These are phyloP conservation scores for Heteromyza rotundicornis DNA, from an alignment of 2,888 invertebrate species.

Conservation along the genomic window DNA sequence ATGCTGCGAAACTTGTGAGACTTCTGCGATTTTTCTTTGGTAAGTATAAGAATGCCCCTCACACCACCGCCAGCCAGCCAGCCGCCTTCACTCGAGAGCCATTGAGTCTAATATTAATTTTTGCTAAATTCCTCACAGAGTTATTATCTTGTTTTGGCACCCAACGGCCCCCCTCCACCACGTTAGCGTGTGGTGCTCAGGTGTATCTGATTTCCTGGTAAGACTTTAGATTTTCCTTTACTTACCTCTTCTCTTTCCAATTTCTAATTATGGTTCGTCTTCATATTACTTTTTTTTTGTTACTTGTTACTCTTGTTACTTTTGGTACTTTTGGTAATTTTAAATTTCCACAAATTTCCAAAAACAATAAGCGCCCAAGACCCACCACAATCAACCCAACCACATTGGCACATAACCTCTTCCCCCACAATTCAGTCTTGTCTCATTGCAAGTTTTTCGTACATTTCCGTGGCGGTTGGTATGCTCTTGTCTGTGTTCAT, in stretches of 20 bases:
- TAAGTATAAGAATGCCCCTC: neutral
- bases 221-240: no score
- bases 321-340: conserved; percentile 6
- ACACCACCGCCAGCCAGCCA: neutral
- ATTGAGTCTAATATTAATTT: conserved; percentile 11
- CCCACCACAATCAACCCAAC: neutral
- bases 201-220: conserved; percentile 16
- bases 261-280: conserved; percentile 23
- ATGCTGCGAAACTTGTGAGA: neutral
- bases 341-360: conserved; percentile 17
- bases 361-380: neutral
- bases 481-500: no score
- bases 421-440: neutral
- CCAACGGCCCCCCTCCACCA: neutral
- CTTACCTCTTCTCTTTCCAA: neutral
- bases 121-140: conserved; percentile 18
- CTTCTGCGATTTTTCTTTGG: neutral
- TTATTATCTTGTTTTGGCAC: conserved; percentile 23
- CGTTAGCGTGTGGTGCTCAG: conserved; percentile 9
- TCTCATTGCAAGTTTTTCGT: no score
- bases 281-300: conserved; percentile 14
- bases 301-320: neutral
- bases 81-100: neutral
- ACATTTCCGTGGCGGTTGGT: no score
- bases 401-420: neutral